phyloP scores from a whole-genome alignment of 1,140 invertebrate species.

The Heliothis subflexa region DNA sequence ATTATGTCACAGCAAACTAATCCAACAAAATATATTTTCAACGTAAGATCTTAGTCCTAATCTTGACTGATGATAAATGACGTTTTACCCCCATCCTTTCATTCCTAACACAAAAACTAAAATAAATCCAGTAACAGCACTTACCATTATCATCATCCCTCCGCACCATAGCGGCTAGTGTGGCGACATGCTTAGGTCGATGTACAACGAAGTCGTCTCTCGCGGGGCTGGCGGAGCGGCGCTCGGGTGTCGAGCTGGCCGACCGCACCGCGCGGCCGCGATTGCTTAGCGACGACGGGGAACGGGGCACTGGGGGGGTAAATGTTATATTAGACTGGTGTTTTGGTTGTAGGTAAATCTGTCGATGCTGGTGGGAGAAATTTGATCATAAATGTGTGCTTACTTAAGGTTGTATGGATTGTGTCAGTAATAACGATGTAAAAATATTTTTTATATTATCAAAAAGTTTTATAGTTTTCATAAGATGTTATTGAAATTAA shows the following conservation, averaged over 20 bases:
- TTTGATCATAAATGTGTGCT: too few species aligned
- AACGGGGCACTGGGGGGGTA: slow-evolving; percentile 79
- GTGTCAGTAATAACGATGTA: too few species aligned
- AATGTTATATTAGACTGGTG: background rate
- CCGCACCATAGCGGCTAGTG: slow-evolving; percentile 86
- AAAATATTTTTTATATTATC: too few species aligned
- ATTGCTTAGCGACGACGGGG: slow-evolving; percentile 78
- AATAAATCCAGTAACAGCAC: background rate
- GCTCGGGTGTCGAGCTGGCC: slow-evolving; percentile 77
- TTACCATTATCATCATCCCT: slow-evolving; percentile 50
- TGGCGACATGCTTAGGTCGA: slow-evolving; percentile 91
- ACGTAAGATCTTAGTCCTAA: too few species aligned
- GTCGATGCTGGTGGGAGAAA: too few species aligned
- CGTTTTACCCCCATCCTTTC: too few species aligned
- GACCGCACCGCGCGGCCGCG: slow-evolving; percentile 68
- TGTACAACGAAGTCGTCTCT: slow-evolving; percentile 93
- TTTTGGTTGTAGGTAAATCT: too few species aligned
- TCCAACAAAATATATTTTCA: background rate
- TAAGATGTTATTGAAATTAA: too few species aligned
- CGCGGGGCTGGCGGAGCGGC: slow-evolving; percentile 76
- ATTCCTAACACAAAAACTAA: background rate
- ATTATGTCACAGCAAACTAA: too few species aligned
- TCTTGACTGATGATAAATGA: too few species aligned
- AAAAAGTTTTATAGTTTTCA: too few species aligned
- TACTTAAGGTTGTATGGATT: too few species aligned